Evolutionary conservation across 2,113 vertebrate species (phyloP).

Genomic region (Myiopsitta monachus): DNA sequence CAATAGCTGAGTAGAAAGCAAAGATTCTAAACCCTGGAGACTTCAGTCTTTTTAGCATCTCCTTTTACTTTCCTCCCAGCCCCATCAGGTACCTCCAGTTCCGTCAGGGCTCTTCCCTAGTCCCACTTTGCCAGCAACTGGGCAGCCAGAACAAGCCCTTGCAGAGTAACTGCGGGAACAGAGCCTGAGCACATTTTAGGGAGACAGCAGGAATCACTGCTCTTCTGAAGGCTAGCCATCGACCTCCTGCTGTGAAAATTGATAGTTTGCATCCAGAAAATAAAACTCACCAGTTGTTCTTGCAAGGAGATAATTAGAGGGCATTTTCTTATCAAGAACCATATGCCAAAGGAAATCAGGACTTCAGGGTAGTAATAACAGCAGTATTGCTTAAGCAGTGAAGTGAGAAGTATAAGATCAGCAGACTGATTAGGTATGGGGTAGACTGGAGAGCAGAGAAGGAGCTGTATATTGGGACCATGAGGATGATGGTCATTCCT

Average conservation of each 20-base stretch:
- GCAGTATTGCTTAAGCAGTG: neutral
- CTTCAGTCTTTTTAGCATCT: neutral
- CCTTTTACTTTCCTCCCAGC: neutral
- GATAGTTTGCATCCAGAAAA: neutral
- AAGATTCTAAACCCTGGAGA: neutral
- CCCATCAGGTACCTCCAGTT: neutral
- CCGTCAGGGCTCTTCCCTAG: neutral
- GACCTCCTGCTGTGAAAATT: neutral
- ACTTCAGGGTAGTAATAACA: neutral
- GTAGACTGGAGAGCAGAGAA: rapidly evolving
- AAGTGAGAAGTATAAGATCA: neutral
- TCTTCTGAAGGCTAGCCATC: neutral
- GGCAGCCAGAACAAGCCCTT: neutral
- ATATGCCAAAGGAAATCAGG: neutral
- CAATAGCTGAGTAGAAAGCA: neutral
- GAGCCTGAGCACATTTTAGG: neutral
- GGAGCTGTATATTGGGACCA: neutral
- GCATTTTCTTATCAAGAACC: neutral
- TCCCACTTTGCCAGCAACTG: neutral
- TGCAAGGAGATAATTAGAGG: neutral
- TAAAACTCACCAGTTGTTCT: neutral
- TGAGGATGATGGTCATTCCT: neutral
- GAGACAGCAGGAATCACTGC: neutral
- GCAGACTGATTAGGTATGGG: neutral
- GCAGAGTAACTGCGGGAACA: neutral